Evolutionary conservation across 1,140 invertebrate genomes (phyloP), one percentile per base, ranked within the genome.

Genomic region (Neotoxoptera formosana): DNA sequence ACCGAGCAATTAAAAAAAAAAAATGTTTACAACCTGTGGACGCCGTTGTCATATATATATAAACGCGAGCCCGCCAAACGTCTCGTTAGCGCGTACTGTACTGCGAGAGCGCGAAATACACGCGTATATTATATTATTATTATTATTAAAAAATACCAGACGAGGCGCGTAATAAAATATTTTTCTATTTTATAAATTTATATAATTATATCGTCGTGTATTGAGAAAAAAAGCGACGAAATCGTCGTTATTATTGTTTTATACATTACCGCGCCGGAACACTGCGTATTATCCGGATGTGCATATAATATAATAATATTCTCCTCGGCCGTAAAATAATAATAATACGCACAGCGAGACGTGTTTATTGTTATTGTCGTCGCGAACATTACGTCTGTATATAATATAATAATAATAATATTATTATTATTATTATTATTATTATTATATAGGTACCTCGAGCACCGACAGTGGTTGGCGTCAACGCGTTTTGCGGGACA

Each of bases 1-100:
- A 81, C 48, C 25, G 45, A 83, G 67, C 45, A 91, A 91, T 91
- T 83, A 91, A 81, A 91, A 91, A 89, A 51, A 53, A 89, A 90
- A 90, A 90, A 56, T 84, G 76, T 36, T n/a, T 76, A 83, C 76
- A 83, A 84, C 51, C n/a, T 30, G 11, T 0, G 7, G 30, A 25
- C 47, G n/a, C 56, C 30, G 89, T 90, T 90, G 60, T 76, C n/a
- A n/a, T n/a, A 76, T 76, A 76, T 76, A 41, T 41, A 41, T 41
- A 41, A 2, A 41, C 4, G 41, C 41, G n/a, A n/a, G 41, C 41
- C 41, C 41, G 41, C 60, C n/a, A 30, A 23, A 36, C 36, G 14
- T 86, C 83, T 45, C 83, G 83, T 86, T 86, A 45, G 83, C 21
- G 36, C 17, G 7, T 30, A 30, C n/a, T 41, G 41, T 41, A 41